A percentile compares a stretch with the other conserved stretches of the same genome.
These are phyloP conservation scores for Archaeoteleia sp. DNA, from an alignment of 2,888 invertebrate species.

Conservation along the genomic window DNA sequence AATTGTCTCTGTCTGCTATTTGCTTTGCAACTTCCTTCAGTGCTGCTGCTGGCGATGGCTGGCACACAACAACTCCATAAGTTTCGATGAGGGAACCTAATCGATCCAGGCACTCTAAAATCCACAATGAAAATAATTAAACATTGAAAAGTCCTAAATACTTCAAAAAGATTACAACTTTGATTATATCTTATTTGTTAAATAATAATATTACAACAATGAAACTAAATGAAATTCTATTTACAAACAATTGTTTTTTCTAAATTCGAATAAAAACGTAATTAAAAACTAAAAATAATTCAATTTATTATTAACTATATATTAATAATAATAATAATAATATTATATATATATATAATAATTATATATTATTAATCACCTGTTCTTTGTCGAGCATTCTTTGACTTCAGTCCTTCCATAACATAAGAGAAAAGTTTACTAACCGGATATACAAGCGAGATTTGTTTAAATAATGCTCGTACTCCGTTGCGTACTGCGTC, in stretches of 20 bases:
- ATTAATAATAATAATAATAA: not conserved
- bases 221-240: too few relatives aligned
- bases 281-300: conserved; percentile 4
- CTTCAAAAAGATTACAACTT: too few relatives aligned
- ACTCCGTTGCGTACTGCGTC: conserved; percentile 95
- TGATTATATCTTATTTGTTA: too few relatives aligned
- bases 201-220: too few relatives aligned
- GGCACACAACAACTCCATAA: conserved; percentile 89
- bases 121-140: conserved; percentile 11
- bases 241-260: too few relatives aligned
- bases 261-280: too few relatives aligned
- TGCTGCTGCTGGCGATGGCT: conserved; percentile 86
- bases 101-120: conserved; percentile 92
- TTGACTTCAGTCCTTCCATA: conserved; percentile 97
- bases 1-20: conserved; percentile 96
- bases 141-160: conserved; percentile 9
- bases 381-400: conserved; percentile 96
- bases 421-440: conserved; percentile 92
- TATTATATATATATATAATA: not conserved
- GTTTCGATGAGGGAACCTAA: conserved; percentile 89
- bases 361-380: conserved; percentile 74
- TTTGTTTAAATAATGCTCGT: conserved; percentile 87
- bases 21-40: conserved; percentile 94
- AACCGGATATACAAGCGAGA: conserved; percentile 90
- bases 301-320: conserved; percentile 1